A percentile compares a stretch with the other conserved stretches of the same genome.
These are phyloP conservation scores for Caenorhabditis sulstoni DNA, from an alignment of 2,888 invertebrate genomes.

Conservation along the genomic window DNA sequence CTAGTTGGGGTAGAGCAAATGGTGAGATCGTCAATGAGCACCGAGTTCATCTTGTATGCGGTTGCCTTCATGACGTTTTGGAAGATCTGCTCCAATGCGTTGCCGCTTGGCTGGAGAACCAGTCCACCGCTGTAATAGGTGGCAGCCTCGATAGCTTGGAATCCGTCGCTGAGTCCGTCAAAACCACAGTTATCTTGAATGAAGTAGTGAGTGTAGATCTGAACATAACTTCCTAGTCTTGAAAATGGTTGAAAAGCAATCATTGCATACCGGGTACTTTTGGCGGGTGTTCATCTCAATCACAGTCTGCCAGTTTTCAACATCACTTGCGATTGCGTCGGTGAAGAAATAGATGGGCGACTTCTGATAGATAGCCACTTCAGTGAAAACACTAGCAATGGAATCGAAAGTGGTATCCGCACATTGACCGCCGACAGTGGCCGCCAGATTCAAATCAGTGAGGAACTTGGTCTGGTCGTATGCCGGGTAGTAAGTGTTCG, in stretches of 20 bases:
- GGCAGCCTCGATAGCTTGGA: slow-evolving; percentile 61
- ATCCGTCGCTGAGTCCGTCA: slow-evolving; percentile 66
- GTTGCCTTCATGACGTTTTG: slow-evolving; percentile 62
- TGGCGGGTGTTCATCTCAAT: slow-evolving; percentile 66
- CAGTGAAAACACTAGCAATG: slow-evolving; percentile 57
- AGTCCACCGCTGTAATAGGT: slow-evolving; percentile 69
- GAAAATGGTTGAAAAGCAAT: too few species aligned
- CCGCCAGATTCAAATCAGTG: slow-evolving; percentile 38
- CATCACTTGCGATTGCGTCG: slow-evolving; percentile 69
- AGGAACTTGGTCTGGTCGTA: slow-evolving; percentile 51
- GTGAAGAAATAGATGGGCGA: slow-evolving; percentile 75
- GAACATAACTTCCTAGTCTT: not conserved
- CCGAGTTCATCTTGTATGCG: slow-evolving; percentile 67
- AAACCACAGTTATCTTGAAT: slow-evolving; percentile 58
- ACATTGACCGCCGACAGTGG: slow-evolving; percentile 50
- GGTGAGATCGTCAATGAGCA: slow-evolving; percentile 62
- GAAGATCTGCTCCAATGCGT: slow-evolving; percentile 48
- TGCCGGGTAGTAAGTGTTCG: slow-evolving; percentile 44
- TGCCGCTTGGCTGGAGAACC: slow-evolving; percentile 37
- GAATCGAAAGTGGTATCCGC: slow-evolving; percentile 61
- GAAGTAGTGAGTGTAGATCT: slow-evolving; percentile 68
- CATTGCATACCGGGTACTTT: slow-evolving; percentile 61
- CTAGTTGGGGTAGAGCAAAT: slow-evolving; percentile 52
- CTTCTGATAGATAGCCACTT: slow-evolving; percentile 66
- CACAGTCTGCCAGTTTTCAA: slow-evolving; percentile 65